These are phyloP conservation scores for Aleiodes testaceus DNA, from an alignment of 2,888 invertebrate species.

Conservation along the genomic window DNA sequence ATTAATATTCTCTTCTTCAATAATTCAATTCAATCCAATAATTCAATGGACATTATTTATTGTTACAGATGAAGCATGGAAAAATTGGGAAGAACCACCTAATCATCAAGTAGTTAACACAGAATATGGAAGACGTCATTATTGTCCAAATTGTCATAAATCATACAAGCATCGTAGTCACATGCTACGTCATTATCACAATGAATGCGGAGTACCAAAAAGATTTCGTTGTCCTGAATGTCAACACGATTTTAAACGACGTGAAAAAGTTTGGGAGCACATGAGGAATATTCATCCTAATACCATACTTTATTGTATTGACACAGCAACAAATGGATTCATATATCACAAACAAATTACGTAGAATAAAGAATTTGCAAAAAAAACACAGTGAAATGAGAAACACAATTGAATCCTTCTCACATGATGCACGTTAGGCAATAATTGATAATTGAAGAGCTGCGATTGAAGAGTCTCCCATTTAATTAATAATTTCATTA, in stretches of 20 bases:
- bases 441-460: too few species aligned
- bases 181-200: conserved; percentile 76
- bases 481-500: too few species aligned
- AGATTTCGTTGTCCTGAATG: conserved; percentile 71
- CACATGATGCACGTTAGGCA: too few species aligned
- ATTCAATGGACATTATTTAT: background rate
- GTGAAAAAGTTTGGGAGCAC: conserved; percentile 69
- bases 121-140: conserved; percentile 60
- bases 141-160: conserved; percentile 76
- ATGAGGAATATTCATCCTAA: conserved; percentile 66
- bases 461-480: too few species aligned
- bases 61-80: background rate
- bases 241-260: conserved; percentile 65
- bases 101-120: conserved; percentile 20
- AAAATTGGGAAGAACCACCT: background rate
- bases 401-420: conserved; percentile 1
- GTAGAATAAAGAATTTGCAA: background rate
- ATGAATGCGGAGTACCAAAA: conserved; percentile 70
- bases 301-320: conserved; percentile 65
- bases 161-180: conserved; percentile 78
- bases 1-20: too few species aligned
- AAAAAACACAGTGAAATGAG: background rate
- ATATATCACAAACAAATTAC: conserved; percentile 47
- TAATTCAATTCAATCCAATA: too few species aligned
- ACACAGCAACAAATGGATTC: conserved; percentile 62